Evolutionary conservation across 2,113 vertebrate genomes (phyloP), one percentile per base, ranked within the genome.

Genomic region (Zapus hudsonius): DNA sequence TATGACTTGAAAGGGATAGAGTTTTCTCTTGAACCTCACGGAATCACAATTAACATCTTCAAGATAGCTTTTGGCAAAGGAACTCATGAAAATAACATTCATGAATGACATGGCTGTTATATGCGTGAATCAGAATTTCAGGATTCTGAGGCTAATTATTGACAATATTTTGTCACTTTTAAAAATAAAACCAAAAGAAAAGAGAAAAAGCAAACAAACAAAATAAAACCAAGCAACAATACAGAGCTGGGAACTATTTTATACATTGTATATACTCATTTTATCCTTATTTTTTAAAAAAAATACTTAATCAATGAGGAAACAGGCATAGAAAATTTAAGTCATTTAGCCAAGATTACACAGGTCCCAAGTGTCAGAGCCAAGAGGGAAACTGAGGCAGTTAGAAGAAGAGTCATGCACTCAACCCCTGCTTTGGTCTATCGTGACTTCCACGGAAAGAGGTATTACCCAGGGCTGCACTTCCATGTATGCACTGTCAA

Each of bases 51-150:
- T 81, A 33, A 80, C 47, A 79, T 74, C 22, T 31, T 15, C 52
- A 61, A 67, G 52, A 11, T 66, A 42, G 40, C 15, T 79, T 87
- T 73, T 11, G n/a, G 67, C 23, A 47, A 76, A 78, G 6, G 33
- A 83, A 89, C 17, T 79, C n/a, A 61, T 29, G n/a, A 80, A 91
- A 93, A 74, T 61, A 80, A 29, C 73, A 55, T 69, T 27, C n/a
- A 55, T 4, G 25, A 9, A 25, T 74, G 25, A 80, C 25, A 59
- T 84, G 57, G 27, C 29, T 74, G n/a, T 67, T n/a, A 25, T 0
- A 5, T 63, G 29, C 10, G 33, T 44, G 25, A 80, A 38, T 67
- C 57, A 73, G 55, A 64, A 55, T 72, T 66, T 40, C n/a, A 22
- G 5, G 23, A 79, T 79, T 27, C 79, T 79, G 59, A 63, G n/a